Base-by-base conservation (phyloP, 2,797 vertebrate genomes). In the Garrulus glandarius region DNA sequence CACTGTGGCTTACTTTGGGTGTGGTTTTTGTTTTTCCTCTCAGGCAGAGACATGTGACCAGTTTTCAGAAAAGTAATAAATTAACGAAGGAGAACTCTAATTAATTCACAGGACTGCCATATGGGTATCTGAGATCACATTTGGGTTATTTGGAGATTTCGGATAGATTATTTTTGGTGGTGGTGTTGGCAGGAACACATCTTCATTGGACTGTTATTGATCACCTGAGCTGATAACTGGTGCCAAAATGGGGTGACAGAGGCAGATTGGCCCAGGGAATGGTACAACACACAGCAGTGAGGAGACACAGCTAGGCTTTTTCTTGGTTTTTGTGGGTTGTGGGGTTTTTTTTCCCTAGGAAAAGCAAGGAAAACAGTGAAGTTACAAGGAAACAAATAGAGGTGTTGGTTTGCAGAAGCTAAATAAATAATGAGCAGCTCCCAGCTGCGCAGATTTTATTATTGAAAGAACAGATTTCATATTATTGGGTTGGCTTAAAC, bases 351-450 rank as follows among this genome's bases (percentile, higher is more conserved):
- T 57, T 7, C 39, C n/a, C 18, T 29, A 20, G 9, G 13, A 32
- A 77, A 43, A 89, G 13, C 34, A n/a, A 75, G n/a, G 49, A 23
- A 77, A 92, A 46, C 41, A 53, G 8, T 76, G 74, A 61, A 61
- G 34, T 80, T 81, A 32, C 22, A 75, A 47, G 55, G 84, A 76
- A 96, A 83, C 22, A 84, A 87, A 89, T 37, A 70, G 75, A 87
- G 57, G 72, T 95, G 65, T 79, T 78, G 81, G 59, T 65, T 92
- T 88, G 84, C 43, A 57, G 56, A 86, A 84, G 53, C 14, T 92
- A 64, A 96, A 92, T 95, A 93, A 94, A 93, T 83, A 84, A 94
- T 87, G 57, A 91, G 29, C 44, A 74, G 44, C 68, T 85, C 75
- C 87, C 88, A 92, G 60, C 60, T 91, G 55, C 1, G 4, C 11